These are phyloP conservation scores for Lacerta viridis DNA, from an alignment of 2,797 vertebrate species.

Conservation along the genomic window DNA sequence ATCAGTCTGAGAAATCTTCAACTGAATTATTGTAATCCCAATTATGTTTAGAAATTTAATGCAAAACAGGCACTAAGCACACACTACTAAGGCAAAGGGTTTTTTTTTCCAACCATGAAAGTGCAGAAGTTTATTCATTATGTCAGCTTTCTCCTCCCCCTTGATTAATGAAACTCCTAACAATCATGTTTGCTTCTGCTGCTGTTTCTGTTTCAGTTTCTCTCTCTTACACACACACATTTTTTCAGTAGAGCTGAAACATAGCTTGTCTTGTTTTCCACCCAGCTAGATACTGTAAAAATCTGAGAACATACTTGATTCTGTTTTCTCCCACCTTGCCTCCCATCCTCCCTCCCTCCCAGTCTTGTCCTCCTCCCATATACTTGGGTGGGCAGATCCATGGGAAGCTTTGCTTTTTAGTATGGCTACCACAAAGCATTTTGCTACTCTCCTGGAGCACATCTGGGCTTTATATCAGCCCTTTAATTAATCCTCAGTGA, in stretches of 20 bases:
- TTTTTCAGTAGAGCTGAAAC: constrained; percentile 62
- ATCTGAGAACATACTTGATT: constrained; percentile 62
- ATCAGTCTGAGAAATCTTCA: constrained; percentile 56
- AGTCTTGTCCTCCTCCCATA: constrained; percentile 80
- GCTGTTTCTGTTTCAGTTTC: constrained; percentile 38
- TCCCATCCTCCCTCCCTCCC: constrained; percentile 51
- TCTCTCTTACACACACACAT: constrained; percentile 19
- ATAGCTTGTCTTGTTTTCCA: constrained; percentile 71
- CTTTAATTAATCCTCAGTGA: constrained; percentile 99
- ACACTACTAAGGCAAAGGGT: constrained; percentile 29
- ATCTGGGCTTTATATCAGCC: constrained; percentile 99
- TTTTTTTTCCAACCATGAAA: constrained; percentile 26
- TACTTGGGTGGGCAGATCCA: constrained; percentile 88
- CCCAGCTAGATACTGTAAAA: constrained; percentile 70
- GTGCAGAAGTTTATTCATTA: constrained; percentile 60
- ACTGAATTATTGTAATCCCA: constrained; percentile 56
- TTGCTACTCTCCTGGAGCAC: constrained; percentile 91
- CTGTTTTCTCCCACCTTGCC: constrained; percentile 63
- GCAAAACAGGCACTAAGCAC: constrained; percentile 55
- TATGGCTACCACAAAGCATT: constrained; percentile 85
- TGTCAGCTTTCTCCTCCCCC: constrained; percentile 56
- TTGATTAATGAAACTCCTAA: constrained; percentile 59
- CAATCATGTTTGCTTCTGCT: constrained; percentile 56
- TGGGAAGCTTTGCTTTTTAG: constrained; percentile 79
- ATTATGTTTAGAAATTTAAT: constrained; percentile 61